Conservation (phyloP, 1,140 invertebrate genomes). For the Zophobas atratus region DNA sequence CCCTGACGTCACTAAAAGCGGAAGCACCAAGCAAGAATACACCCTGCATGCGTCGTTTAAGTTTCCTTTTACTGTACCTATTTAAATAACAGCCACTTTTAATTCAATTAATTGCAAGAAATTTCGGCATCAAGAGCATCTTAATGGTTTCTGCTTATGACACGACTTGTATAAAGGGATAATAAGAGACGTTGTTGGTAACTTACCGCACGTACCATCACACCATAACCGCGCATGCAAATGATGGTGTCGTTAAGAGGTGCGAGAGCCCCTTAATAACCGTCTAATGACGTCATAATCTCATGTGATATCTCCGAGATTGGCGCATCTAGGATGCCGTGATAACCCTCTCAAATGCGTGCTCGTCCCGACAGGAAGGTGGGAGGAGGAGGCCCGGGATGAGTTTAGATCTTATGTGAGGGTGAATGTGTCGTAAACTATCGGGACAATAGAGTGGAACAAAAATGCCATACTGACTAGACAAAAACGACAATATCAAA, state of each 20-base stretch:
- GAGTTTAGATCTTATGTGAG: not conserved
- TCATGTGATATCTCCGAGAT: constrained; percentile 57
- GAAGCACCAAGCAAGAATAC: not conserved
- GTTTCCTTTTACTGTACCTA: constrained; percentile 2
- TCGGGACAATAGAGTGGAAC: not conserved
- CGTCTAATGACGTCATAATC: constrained; percentile 56
- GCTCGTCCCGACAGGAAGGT: not conserved
- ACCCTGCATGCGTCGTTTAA: not conserved
- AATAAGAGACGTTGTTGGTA: constrained; percentile 28
- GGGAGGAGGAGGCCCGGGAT: not conserved
- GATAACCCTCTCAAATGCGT: constrained; percentile 49
- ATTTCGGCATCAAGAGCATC: constrained; percentile 32
- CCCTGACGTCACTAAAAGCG: not conserved
- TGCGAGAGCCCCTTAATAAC: constrained; percentile 56
- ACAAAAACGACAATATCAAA: too few species aligned
- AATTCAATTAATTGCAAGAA: constrained; percentile 37
- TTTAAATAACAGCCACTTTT: constrained; percentile 30
- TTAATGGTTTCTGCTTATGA: constrained; percentile 31
- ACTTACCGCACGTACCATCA: constrained; percentile 40
- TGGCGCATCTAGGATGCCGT: constrained; percentile 50
- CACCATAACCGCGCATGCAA: constrained; percentile 47
- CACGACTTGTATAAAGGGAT: constrained; percentile 33
- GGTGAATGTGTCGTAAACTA: not conserved
- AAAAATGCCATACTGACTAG: too few species aligned
- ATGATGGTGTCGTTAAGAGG: constrained; percentile 53